These are phyloP conservation scores for Epinephelus cyanopodus DNA, from an alignment of 2,113 vertebrate species.

Conservation along the genomic window DNA sequence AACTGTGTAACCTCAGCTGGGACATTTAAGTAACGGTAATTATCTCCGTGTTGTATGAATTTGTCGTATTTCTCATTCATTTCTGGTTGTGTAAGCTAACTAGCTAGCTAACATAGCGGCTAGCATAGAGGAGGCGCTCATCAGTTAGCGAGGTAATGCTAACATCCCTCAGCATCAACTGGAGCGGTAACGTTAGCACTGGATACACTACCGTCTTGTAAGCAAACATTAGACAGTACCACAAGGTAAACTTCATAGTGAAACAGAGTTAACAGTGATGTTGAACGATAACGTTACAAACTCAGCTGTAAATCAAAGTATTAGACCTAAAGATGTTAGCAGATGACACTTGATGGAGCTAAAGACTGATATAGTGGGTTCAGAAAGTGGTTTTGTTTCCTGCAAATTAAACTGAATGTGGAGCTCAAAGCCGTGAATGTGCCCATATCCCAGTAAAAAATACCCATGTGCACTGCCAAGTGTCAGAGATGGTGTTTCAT, in stretches of 20 bases:
- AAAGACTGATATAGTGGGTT: not conserved
- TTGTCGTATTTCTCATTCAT: not conserved
- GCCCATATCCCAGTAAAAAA: not conserved
- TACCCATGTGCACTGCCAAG: slow-evolving; percentile 1
- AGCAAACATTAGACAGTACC: not conserved
- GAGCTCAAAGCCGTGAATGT: not conserved
- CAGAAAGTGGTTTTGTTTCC: no score
- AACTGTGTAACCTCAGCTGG: not conserved
- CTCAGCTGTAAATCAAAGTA: not conserved
- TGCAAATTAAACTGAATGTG: not conserved
- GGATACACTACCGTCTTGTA: not conserved
- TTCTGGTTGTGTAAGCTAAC: not conserved
- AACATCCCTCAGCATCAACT: not conserved
- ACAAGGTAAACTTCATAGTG: no score
- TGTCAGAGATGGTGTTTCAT: slow-evolving; percentile 27
- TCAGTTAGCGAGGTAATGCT: slow-evolving; percentile 29
- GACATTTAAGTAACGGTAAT: slow-evolving; percentile 40
- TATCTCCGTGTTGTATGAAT: not conserved
- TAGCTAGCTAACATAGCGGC: slow-evolving; percentile 30
- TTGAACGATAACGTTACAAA: not conserved
- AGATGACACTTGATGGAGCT: not conserved
- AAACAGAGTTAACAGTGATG: not conserved
- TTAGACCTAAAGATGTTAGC: not conserved
- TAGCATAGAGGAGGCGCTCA: slow-evolving; percentile 4
- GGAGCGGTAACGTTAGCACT: not conserved